A percentile compares a stretch with the other conserved stretches of the same genome.
These are phyloP conservation scores for Agrotis ipsilon DNA, from an alignment of 2,888 invertebrate genomes.

Conservation along the genomic window DNA sequence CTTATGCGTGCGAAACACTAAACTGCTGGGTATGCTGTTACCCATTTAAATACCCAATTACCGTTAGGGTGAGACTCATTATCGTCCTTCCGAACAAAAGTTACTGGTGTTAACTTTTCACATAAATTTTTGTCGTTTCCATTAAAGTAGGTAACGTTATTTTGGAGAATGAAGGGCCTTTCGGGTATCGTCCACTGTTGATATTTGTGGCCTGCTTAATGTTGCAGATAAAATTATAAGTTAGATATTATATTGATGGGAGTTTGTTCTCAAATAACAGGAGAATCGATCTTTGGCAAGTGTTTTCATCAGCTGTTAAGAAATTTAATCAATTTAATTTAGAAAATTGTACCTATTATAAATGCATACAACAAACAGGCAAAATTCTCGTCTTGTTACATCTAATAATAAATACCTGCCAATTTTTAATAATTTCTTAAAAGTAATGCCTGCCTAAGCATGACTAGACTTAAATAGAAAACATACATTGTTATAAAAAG, in stretches of 20 bases:
- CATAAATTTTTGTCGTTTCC: slow-evolving; percentile 85
- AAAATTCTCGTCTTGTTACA: no score
- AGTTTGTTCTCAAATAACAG: slow-evolving; percentile 8
- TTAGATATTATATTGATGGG: slow-evolving; percentile 7
- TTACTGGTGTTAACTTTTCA: slow-evolving; percentile 78
- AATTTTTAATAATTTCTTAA: background rate
- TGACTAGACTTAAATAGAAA: no score
- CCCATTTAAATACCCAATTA: slow-evolving; percentile 45
- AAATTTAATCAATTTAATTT: no score
- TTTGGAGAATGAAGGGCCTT: slow-evolving; percentile 66
- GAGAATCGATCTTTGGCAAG: slow-evolving; percentile 13
- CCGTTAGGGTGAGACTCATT: slow-evolving; percentile 46
- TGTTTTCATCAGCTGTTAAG: slow-evolving; percentile 2
- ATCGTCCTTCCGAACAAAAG: slow-evolving; percentile 67
- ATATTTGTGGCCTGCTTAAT: slow-evolving; percentile 35
- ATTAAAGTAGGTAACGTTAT: slow-evolving; percentile 81
- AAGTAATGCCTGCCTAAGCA: background rate
- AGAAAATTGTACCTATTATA: no score
- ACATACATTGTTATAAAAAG: slow-evolving; percentile 34
- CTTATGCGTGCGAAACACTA: background rate
- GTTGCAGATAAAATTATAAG: slow-evolving; percentile 31
- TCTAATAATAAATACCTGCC: no score
- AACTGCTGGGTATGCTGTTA: slow-evolving; percentile 24
- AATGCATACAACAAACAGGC: no score
- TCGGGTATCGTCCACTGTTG: slow-evolving; percentile 55